Conservation (phyloP, 2,113 vertebrate species). For the Alectura lathami region DNA sequence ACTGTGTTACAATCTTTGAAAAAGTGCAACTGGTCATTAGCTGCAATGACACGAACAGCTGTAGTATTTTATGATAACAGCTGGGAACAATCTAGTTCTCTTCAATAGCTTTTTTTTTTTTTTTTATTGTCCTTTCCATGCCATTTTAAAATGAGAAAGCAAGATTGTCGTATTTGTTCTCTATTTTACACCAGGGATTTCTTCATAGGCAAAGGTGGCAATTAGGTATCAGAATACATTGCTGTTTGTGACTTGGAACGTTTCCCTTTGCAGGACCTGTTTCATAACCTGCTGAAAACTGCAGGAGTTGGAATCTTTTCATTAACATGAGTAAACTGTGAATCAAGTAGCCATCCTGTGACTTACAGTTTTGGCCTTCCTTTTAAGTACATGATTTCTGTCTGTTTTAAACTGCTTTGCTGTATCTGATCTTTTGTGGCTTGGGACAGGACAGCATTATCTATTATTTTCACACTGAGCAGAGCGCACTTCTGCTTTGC, state of each 20-base stretch:
- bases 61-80: slow-evolving; percentile 58
- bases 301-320: slow-evolving; percentile 18
- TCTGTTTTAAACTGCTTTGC: background rate
- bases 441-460: background rate
- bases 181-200: slow-evolving; percentile 44
- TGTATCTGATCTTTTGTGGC: background rate
- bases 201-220: slow-evolving; percentile 36
- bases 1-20: slow-evolving; percentile 45
- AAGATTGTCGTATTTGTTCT: slow-evolving; percentile 40
- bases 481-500: background rate
- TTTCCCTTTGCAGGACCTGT: slow-evolving; percentile 33
- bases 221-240: slow-evolving; percentile 27
- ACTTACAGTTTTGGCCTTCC: background rate
- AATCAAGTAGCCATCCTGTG: background rate
- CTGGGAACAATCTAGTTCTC: slow-evolving; percentile 60
- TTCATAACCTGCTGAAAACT: slow-evolving; percentile 3
- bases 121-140: slow-evolving; percentile 51
- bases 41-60: slow-evolving; percentile 49
- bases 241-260: slow-evolving; percentile 5
- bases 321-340: slow-evolving; percentile 38
- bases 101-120: slow-evolving; percentile 64
- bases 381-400: background rate
- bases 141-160: slow-evolving; percentile 39
- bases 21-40: slow-evolving; percentile 56
- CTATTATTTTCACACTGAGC: background rate